Evolutionary conservation across 2,797 vertebrate species (phyloP).

Genomic region (Hippoglossus hippoglossus): DNA sequence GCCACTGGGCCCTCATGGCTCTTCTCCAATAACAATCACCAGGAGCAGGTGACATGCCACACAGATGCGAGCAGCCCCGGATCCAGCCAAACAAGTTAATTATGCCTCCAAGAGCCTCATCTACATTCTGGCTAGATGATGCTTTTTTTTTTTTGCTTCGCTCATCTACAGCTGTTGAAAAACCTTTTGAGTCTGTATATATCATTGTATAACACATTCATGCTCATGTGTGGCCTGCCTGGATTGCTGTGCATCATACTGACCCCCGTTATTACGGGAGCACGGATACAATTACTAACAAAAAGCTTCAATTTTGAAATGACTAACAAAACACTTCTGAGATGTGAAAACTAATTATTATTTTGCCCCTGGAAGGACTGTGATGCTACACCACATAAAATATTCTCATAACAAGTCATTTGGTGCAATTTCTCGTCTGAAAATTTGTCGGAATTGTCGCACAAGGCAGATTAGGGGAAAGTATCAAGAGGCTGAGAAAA

Average conservation of each 20-base stretch:
- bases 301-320: conserved; percentile 23
- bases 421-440: neutral
- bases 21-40: conserved; percentile 73
- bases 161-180: conserved; percentile 30
- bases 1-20: conserved; percentile 59
- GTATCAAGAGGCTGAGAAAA: neutral
- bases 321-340: conserved; percentile 34
- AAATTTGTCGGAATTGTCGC: conserved; percentile 7
- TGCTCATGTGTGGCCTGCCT: conserved; percentile 34
- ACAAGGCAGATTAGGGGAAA: conserved; percentile 1
- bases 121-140: conserved; percentile 57
- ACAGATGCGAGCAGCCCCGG: conserved; percentile 57
- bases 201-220: conserved; percentile 29
- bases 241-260: conserved; percentile 45
- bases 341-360: conserved; percentile 35
- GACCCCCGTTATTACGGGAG: conserved; percentile 22
- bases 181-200: conserved; percentile 23
- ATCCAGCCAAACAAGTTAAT: conserved; percentile 75
- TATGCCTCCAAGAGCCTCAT: conserved; percentile 70
- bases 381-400: conserved; percentile 6
- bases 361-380: conserved; percentile 22
- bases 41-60: conserved; percentile 68
- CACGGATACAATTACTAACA: conserved; percentile 33
- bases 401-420: conserved; percentile 45
- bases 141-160: conserved; percentile 19